Base-by-base conservation (phyloP, 2,797 vertebrate species). In the Oreochromis grahami region DNA sequence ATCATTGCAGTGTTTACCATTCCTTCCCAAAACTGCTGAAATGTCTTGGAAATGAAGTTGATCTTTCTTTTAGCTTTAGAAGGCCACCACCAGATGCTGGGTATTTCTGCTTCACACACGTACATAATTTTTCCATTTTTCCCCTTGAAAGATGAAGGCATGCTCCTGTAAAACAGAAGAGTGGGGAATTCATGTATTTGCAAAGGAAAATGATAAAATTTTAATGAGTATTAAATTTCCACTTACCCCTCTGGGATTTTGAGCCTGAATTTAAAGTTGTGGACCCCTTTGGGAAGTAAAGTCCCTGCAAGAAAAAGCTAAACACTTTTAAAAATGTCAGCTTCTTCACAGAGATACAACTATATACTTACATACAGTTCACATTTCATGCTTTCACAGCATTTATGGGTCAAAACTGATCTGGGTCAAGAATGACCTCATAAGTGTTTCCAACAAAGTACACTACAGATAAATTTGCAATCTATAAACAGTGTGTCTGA, bases 101-200 rank as follows among this genome's bases (percentile, higher is more conserved):
- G 95, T 89, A 99, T 89, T 92, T 97, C 97, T 26, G 97, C 98
- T 95, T 45, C 43, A 45, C 5, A 97, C 96, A 90, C 95, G 94
- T 99, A 98, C 34, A 96, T 95, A 90, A 99, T 96, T 87, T 90
- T 97, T 94, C 98, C 98, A 94, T 97, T 87, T 88, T 60, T 26
- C 88, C 97, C 98, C 93, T 96, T 95, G 91, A 98, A 98, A 93
- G 98, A 97, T 94, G 98, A 95, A 90, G 98, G 98, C 94, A 98
- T 95, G 90, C 96, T 94, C 95, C 98, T 99, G 95, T 89, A 92
- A 78, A 21, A 21, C 21, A 21, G n/a, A n/a, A n/a, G n/a, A n/a
- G n/a, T n/a, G n/a, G n/a, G n/a, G n/a, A n/a, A n/a, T n/a, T n/a
- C n/a, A n/a, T n/a, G n/a, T n/a, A n/a, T n/a, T n/a, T n/a, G n/a